Evolutionary conservation across 2,797 vertebrate genomes (phyloP).

Genomic region (Synanceia verrucosa): DNA sequence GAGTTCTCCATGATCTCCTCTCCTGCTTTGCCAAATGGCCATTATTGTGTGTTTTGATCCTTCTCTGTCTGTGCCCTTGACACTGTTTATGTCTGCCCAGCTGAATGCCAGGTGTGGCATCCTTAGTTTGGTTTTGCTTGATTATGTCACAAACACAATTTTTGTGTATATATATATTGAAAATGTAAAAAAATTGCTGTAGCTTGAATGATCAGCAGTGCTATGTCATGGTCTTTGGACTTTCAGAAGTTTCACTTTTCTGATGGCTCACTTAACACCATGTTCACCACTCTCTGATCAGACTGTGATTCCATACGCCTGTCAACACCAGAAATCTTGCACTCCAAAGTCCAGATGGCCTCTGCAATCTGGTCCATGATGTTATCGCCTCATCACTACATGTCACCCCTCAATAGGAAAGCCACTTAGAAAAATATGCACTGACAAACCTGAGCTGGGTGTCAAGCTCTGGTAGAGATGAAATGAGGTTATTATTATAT

Average conservation of each 20-base stretch:
- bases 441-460: slow-evolving; percentile 4
- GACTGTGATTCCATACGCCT: slow-evolving; percentile 62
- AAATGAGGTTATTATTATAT: slow-evolving; percentile 9
- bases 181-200: not conserved
- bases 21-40: slow-evolving; percentile 41
- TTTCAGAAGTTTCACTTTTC: slow-evolving; percentile 10
- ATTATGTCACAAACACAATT: not conserved
- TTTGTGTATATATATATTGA: no score
- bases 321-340: slow-evolving; percentile 59
- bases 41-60: slow-evolving; percentile 36
- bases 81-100: slow-evolving; percentile 51
- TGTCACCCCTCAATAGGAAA: slow-evolving; percentile 70
- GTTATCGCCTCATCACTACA: slow-evolving; percentile 78
- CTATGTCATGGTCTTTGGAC: not conserved
- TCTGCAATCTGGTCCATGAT: slow-evolving; percentile 83
- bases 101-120: slow-evolving; percentile 42
- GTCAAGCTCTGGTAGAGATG: not conserved
- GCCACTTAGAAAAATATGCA: slow-evolving; percentile 7
- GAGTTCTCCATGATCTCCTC: slow-evolving; percentile 33
- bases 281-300: slow-evolving; percentile 43
- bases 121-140: slow-evolving; percentile 1
- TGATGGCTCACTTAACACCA: slow-evolving; percentile 62
- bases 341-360: slow-evolving; percentile 89
- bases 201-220: not conserved
- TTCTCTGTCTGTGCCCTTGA: slow-evolving; percentile 7